Base-by-base conservation (phyloP, 2,888 invertebrate species). In the Euspilapteryx auroguttella region DNA sequence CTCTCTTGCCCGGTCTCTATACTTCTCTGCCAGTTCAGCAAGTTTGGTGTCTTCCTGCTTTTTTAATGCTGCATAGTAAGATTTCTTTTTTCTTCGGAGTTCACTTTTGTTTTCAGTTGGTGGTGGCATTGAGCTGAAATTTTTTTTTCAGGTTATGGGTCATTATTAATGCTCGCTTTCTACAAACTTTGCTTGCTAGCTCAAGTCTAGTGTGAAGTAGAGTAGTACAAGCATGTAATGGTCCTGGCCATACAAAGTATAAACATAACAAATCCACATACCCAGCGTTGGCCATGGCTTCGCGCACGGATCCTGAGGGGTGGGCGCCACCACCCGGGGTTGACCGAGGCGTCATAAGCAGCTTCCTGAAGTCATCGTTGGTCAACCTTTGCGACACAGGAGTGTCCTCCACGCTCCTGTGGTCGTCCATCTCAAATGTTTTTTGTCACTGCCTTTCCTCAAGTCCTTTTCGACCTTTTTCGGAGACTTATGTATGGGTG, bases 281-380 rank as follows among this genome's bases (percentile, higher is more conserved):
- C 52, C 80, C 80, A 11, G 81, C 62, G 47, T 84, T 85, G 2
- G 83, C 82, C 75, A 84, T 82, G 1, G 85, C 84, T 52, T 86
- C 86, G 13, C 85, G 68, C 6, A 84, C 79, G 0, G 86, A 85
- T 3, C 85, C 85, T 1, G 57, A 51, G 3, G 68, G 66, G 33
- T 75, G 77, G 49, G 80, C 39, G 41, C 63, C 39, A 44, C 69
- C 40, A 57, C 79, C 26, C 1, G 85, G 83, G 1, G 89, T 86
- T 4, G 87, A 82, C 34, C 94, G 80, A 0, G 98, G 97, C 1
- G 97, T 97, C 89, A 96, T 96, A 39, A 98, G 68, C 28, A 98
- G 73, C 54, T 94, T 95, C 30, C 97, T 84, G 53, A 98, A 98
- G 69, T 98, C 98, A 55, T 94, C 97, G 78, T 98, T 98, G 6